phyloP scores from a whole-genome alignment of 2,888 invertebrate species.

The Lasioglossum vierecki region DNA sequence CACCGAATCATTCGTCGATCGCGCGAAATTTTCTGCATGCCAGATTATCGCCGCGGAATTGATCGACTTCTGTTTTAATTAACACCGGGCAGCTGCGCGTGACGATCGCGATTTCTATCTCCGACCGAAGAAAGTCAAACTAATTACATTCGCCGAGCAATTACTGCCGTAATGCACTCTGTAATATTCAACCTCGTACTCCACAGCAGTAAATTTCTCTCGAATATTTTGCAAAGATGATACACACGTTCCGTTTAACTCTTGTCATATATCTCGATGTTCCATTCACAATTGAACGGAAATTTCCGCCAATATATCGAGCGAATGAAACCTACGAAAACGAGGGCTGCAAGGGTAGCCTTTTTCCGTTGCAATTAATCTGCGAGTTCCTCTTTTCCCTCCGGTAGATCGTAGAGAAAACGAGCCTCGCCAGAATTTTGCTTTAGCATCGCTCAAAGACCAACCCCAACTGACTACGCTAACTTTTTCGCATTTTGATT shows the following conservation, averaged over 20 bases:
- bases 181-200: not conserved
- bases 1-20: constrained; percentile 9
- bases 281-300: not conserved
- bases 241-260: not conserved
- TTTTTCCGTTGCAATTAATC: not conserved
- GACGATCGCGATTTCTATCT: not conserved
- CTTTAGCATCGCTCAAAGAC: not conserved
- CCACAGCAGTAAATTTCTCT: not conserved
- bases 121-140: not conserved
- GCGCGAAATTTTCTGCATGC: not conserved
- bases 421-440: not conserved
- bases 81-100: not conserved
- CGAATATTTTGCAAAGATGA: not conserved
- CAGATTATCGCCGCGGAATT: not conserved
- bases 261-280: not conserved
- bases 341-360: not conserved
- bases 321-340: not conserved
- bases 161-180: not conserved
- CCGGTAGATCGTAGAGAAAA: not conserved
- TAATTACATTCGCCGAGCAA: not conserved
- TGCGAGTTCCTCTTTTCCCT: no score
- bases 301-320: not conserved
- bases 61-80: not conserved
- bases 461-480: not conserved
- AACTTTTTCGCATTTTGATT: not conserved